phyloP scores from a whole-genome alignment of 2,888 invertebrate species.

The Lysandra bellargus region DNA sequence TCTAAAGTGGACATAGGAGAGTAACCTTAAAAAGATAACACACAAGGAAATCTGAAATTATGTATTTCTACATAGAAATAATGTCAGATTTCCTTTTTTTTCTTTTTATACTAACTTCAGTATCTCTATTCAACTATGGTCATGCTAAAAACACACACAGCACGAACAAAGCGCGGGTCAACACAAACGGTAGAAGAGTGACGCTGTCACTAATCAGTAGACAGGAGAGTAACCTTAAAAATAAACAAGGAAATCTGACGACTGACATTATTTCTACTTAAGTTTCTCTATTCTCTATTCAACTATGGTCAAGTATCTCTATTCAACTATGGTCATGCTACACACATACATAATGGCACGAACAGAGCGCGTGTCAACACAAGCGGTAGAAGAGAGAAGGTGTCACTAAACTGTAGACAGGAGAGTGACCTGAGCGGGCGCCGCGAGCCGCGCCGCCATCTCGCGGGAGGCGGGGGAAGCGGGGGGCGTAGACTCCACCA shows the following conservation, averaged over 20 bases:
- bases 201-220: too few relatives aligned
- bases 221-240: slow-evolving; percentile 50
- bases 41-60: too few relatives aligned
- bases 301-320: not conserved
- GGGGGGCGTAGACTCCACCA: slow-evolving; percentile 76
- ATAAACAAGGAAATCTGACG: too few relatives aligned
- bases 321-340: not conserved
- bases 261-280: too few relatives aligned
- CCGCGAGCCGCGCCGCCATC: slow-evolving; percentile 74
- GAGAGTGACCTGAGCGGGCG: slow-evolving; percentile 62
- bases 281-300: too few relatives aligned
- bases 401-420: slow-evolving; percentile 21
- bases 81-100: too few relatives aligned
- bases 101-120: too few relatives aligned
- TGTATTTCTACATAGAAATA: too few relatives aligned
- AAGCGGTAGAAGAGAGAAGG: slow-evolving; percentile 13
- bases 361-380: not conserved
- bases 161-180: too few relatives aligned
- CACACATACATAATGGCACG: not conserved
- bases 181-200: too few relatives aligned
- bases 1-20: slow-evolving; percentile 7
- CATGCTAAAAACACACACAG: too few relatives aligned
- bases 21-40: slow-evolving; percentile 50
- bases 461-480: slow-evolving; percentile 70
- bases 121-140: too few relatives aligned